Evolutionary conservation across 1,140 invertebrate genomes (phyloP).

Genomic region (Tyrophagus putrescentiae): DNA sequence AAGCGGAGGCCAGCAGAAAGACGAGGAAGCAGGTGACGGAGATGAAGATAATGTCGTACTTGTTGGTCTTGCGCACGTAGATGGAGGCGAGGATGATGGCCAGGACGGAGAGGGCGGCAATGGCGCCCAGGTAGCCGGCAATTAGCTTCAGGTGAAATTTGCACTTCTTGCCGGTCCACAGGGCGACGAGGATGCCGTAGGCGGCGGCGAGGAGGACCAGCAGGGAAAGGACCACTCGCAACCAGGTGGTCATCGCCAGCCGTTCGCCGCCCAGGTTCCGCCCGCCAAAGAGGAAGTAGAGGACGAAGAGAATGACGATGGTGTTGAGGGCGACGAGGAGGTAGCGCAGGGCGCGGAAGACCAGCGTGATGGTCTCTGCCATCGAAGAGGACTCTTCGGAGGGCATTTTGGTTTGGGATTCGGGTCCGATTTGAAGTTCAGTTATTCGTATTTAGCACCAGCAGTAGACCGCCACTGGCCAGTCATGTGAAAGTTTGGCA

Average conservation of each 20-base stretch:
- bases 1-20: background rate
- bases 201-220: background rate
- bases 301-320: constrained; percentile 6
- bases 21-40: background rate
- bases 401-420: too few relatives aligned
- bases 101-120: background rate
- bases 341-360: constrained; percentile 3
- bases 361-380: background rate
- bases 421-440: too few relatives aligned
- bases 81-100: constrained; percentile 6
- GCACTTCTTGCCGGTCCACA: constrained; percentile 8
- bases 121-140: background rate
- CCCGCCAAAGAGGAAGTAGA: constrained; percentile 9
- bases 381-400: too few relatives aligned
- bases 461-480: too few relatives aligned
- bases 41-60: constrained; percentile 5
- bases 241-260: background rate
- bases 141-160: constrained; percentile 18
- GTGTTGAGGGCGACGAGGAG: constrained; percentile 5
- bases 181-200: background rate
- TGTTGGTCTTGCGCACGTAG: constrained; percentile 9
- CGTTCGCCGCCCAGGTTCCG: constrained; percentile 7
- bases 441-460: too few relatives aligned
- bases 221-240: background rate
- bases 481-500: too few relatives aligned